These are phyloP conservation scores for Fulmarus glacialis DNA, from an alignment of 2,113 vertebrate genomes.

Conservation along the genomic window DNA sequence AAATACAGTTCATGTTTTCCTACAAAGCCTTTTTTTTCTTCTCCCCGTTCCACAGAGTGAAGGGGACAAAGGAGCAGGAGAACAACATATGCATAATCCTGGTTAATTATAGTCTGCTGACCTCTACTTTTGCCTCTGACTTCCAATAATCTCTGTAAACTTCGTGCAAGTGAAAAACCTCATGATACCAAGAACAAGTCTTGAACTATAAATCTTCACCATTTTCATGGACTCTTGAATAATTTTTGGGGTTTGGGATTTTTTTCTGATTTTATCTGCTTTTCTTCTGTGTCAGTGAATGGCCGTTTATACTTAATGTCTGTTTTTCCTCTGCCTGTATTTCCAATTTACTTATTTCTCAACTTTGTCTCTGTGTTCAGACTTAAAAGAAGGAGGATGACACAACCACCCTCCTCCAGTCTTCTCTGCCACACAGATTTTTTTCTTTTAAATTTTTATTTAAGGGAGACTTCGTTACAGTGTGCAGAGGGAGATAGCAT, in stretches of 20 bases:
- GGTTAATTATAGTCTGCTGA: background rate
- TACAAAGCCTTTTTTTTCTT: background rate
- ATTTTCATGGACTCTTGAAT: background rate
- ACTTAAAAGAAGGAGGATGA: background rate
- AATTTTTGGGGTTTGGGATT: background rate
- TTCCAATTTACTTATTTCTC: background rate
- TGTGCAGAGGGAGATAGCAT: background rate
- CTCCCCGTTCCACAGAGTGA: background rate
- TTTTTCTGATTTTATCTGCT: background rate
- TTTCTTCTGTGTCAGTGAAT: background rate
- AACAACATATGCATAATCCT: background rate
- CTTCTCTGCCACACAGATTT: background rate
- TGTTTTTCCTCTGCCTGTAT: background rate
- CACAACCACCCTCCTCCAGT: background rate
- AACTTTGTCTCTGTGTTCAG: background rate
- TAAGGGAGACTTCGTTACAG: background rate
- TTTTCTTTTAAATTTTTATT: background rate
- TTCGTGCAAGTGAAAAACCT: background rate
- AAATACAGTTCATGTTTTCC: background rate
- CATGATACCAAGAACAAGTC: background rate
- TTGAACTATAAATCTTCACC: background rate
- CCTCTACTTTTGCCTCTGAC: background rate
- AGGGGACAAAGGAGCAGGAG: background rate
- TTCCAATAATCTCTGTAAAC: background rate
- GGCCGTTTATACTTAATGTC: background rate